phyloP scores from a whole-genome alignment of 2,888 invertebrate species.

The Lochmaea crataegi region DNA sequence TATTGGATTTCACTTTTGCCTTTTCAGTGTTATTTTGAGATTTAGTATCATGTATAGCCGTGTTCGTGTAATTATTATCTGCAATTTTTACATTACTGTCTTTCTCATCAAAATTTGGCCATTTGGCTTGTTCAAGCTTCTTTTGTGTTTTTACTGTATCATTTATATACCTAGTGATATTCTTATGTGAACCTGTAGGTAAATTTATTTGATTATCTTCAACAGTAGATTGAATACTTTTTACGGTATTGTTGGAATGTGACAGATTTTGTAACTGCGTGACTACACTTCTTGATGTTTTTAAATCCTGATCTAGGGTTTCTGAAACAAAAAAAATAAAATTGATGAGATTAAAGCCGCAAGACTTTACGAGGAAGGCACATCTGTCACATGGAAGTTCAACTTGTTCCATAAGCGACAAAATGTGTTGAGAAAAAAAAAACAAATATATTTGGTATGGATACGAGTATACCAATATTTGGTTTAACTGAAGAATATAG shows the following conservation, averaged over 20 bases:
- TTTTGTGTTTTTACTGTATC: constrained; percentile 24
- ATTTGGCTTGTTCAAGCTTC: constrained; percentile 38
- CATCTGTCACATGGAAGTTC: no score
- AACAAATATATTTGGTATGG: no score
- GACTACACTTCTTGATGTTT: constrained; percentile 57
- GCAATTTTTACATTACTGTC: constrained; percentile 37
- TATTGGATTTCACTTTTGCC: constrained; percentile 44
- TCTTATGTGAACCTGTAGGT: neutral
- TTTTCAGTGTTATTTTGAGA: constrained; percentile 48
- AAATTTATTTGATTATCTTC: neutral
- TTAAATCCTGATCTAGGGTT: constrained; percentile 58
- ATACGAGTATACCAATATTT: no score
- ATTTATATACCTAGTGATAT: constrained; percentile 1
- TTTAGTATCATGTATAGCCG: constrained; percentile 24
- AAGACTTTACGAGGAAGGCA: neutral
- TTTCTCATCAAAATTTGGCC: constrained; percentile 53
- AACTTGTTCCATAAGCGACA: no score
- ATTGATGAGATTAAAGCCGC: neutral
- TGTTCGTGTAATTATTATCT: constrained; percentile 34
- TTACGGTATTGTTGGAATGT: constrained; percentile 12
- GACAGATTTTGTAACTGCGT: constrained; percentile 46
- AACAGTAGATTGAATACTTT: constrained; percentile 18
- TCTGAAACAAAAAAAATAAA: constrained; percentile 50
- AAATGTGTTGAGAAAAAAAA: no score
- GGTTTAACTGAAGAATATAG: no score